phyloP scores from a whole-genome alignment of 1,140 invertebrate genomes.

The Tribolium madens region DNA sequence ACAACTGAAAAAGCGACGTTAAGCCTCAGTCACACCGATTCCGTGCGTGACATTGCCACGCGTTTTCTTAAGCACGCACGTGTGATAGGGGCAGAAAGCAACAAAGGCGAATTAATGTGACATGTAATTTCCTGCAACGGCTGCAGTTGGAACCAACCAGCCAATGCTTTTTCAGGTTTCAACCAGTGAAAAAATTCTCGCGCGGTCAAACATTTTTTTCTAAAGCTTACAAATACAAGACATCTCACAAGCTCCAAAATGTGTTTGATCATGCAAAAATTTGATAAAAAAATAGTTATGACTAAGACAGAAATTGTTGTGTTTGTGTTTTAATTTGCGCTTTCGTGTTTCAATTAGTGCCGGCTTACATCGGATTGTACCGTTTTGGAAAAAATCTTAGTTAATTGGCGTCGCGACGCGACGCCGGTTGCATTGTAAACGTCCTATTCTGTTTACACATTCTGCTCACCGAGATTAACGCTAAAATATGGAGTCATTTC shows the following conservation, averaged over 20 bases:
- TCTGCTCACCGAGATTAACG: constrained; percentile 46
- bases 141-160: neutral
- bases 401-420: constrained; percentile 7
- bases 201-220: no score
- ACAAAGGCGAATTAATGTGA: constrained; percentile 48
- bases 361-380: constrained; percentile 1
- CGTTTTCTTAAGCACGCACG: constrained; percentile 49
- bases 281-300: neutral
- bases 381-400: constrained; percentile 8
- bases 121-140: constrained; percentile 50
- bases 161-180: neutral
- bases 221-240: no score
- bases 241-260: no score
- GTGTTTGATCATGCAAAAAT: no score
- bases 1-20: constrained; percentile 26
- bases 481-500: constrained; percentile 54
- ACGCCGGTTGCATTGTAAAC: constrained; percentile 26
- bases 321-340: neutral
- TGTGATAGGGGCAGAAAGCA: constrained; percentile 39
- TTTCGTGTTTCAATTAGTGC: constrained; percentile 18
- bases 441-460: constrained; percentile 28
- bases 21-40: constrained; percentile 9
- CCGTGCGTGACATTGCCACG: constrained; percentile 45
- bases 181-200: neutral
- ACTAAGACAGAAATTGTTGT: no score